Conservation (phyloP, 2,888 invertebrate genomes). For the Autographa pulchrina region DNA sequence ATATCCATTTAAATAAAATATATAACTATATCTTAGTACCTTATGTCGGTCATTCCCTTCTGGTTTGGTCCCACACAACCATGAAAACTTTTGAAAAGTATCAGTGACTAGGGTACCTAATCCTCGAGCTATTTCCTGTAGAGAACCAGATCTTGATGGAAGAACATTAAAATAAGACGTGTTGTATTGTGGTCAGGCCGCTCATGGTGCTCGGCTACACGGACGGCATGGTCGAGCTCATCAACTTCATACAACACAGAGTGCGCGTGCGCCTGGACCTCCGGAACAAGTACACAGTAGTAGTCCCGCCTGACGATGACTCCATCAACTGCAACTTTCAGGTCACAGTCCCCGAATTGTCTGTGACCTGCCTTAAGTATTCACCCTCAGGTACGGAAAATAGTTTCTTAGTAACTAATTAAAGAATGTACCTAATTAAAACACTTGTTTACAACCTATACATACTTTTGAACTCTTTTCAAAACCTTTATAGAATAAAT, state of each 20-base stretch:
- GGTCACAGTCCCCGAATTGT: conserved; percentile 70
- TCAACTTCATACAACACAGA: conserved; percentile 80
- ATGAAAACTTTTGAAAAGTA: too few relatives aligned
- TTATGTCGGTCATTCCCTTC: too few relatives aligned
- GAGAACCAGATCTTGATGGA: too few relatives aligned
- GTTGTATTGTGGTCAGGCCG: conserved; percentile 69
- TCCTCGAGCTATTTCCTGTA: too few relatives aligned
- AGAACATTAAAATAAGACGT: background rate
- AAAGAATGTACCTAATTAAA: too few relatives aligned
- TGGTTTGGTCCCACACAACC: too few relatives aligned
- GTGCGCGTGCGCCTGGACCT: conserved; percentile 71
- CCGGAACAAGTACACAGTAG: conserved; percentile 71
- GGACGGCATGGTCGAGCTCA: conserved; percentile 82
- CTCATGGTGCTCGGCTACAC: conserved; percentile 84
- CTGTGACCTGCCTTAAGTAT: conserved; percentile 86
- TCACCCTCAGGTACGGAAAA: conserved; percentile 86
- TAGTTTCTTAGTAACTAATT: too few relatives aligned
- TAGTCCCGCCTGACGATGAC: conserved; percentile 76
- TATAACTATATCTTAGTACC: too few relatives aligned
- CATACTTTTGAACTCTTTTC: too few relatives aligned
- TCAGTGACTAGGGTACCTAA: background rate
- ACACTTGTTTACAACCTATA: too few relatives aligned
- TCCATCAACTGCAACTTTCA: conserved; percentile 74
- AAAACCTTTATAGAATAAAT: too few relatives aligned
- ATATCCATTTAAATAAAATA: too few relatives aligned